Percentiles rank a stretch among this genome's conserved stretches.
phyloP scores from a whole-genome alignment of 2,888 invertebrate species.

The Clostera curtula region DNA sequence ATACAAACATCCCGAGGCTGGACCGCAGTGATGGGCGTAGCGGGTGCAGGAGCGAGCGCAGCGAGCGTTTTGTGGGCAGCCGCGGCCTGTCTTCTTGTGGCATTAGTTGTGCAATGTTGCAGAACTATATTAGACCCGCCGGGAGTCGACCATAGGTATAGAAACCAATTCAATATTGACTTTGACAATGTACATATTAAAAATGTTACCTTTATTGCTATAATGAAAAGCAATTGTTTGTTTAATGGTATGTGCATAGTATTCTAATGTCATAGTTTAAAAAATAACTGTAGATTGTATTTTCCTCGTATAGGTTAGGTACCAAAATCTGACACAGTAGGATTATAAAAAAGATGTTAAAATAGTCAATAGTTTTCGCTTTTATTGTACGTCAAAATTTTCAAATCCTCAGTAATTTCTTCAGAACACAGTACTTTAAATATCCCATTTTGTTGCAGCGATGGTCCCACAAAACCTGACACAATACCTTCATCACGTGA shows the following conservation, averaged over 20 bases:
- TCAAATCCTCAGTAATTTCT: background rate
- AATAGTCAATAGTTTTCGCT: no score
- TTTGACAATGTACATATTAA: no score
- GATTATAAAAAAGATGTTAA: no score
- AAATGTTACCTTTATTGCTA: no score
- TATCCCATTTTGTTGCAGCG: slow-evolving; percentile 38
- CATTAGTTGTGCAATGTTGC: slow-evolving; percentile 70
- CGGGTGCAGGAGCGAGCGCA: slow-evolving; percentile 47
- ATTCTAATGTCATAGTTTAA: no score
- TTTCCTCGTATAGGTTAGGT: no score
- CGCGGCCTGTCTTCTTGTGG: slow-evolving; percentile 69
- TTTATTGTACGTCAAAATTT: no score
- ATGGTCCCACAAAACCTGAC: slow-evolving; percentile 51
- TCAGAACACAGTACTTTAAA: background rate
- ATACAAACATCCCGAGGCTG: slow-evolving; percentile 76
- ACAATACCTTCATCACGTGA: slow-evolving; percentile 56
- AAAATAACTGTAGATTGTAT: no score
- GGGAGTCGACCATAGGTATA: slow-evolving; percentile 39
- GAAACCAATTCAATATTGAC: background rate
- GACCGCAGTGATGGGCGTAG: slow-evolving; percentile 42
- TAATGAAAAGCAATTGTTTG: no score
- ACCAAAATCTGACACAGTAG: no score
- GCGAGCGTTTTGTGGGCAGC: slow-evolving; percentile 70
- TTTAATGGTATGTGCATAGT: no score
- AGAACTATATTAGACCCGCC: slow-evolving; percentile 65